Evolutionary conservation across 2,888 invertebrate genomes (phyloP), one percentile per base, ranked within the genome.

Genomic region (Luperina nickerlii): DNA sequence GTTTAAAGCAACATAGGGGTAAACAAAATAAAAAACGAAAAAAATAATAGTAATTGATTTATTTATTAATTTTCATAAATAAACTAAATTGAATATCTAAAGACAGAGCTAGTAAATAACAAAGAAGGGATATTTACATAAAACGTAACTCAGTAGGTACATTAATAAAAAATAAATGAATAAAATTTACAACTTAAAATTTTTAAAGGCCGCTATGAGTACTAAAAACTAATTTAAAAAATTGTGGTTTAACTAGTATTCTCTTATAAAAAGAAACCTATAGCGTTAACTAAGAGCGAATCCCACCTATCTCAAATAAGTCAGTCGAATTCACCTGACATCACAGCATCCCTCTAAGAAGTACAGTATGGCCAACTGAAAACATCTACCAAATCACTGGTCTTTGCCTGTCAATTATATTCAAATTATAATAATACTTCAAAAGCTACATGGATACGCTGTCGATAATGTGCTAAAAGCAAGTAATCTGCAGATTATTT

Each of bases 41-140:
- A 93, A 93, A 92, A 92, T 93, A 94, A 94, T 94, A 92, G 92
- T 93, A 94, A 94, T 94, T 93, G 94, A 95, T 96, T 96, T 96
- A 95, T 96, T 96, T 96, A 96, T 95, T 96, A 88, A 88, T 88
- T 93, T 95, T 95, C 93, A 96, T 96, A 96, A 96, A 96, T 96
- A 96, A 95, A 94, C 95, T 96, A 95, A 96, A 95, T 92, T 93
- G 94, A 92, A 94, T 95, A 95, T 94, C 95, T 95, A 95, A 95
- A 95, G 94, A 95, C 92, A 94, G 90, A 92, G 92, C 94, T 95
- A 95, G 92, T 92, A 94, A 94, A 94, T 95, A 94, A 95, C 92
- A 94, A 94, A 95, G 94, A 91, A 92, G 90, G 91, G 87, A 90
- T 96, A 96, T 96, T 95, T 96, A 96, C 96, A 96, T 94, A 95